Percentiles rank a stretch among this genome's conserved stretches.
phyloP scores from a whole-genome alignment of 2,888 invertebrate genomes.

The Eupithecia pulchellata region DNA sequence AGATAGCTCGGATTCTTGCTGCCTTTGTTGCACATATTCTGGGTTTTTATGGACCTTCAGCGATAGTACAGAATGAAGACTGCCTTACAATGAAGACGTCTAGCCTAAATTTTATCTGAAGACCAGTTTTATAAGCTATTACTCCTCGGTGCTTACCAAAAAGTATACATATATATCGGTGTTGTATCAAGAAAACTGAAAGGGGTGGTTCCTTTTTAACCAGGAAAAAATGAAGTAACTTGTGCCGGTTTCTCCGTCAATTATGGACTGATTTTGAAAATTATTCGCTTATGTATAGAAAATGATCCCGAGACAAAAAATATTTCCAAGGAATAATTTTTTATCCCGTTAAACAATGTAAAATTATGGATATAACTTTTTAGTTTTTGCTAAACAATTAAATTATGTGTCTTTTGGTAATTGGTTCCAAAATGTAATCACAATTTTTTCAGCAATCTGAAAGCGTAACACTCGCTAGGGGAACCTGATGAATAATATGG shows the following conservation, averaged over 20 bases:
- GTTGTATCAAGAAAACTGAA: background rate
- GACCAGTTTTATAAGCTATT: background rate
- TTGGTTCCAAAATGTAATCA: conserved; percentile 60
- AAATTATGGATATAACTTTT: too few species aligned
- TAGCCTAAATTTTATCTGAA: background rate
- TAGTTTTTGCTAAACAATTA: too few species aligned
- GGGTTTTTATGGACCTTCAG: conserved; percentile 47
- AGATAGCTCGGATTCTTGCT: conserved; percentile 41
- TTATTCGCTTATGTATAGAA: too few species aligned
- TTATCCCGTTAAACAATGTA: too few species aligned
- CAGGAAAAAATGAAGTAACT: too few species aligned
- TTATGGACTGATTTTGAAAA: too few species aligned
- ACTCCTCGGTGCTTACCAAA: background rate
- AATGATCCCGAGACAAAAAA: too few species aligned
- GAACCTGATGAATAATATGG: conserved; percentile 37
- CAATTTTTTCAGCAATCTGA: conserved; percentile 64
- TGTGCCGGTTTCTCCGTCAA: too few species aligned
- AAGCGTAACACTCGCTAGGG: conserved; percentile 50
- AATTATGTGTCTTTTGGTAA: too few species aligned
- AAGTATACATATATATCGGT: background rate
- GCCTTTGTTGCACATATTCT: conserved; percentile 77
- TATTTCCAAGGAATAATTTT: too few species aligned
- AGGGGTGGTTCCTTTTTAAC: background rate
- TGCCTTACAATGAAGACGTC: background rate
- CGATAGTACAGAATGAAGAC: background rate